Evolutionary conservation across 2,797 vertebrate species (phyloP).

Genomic region (Pangasius krempfi): DNA sequence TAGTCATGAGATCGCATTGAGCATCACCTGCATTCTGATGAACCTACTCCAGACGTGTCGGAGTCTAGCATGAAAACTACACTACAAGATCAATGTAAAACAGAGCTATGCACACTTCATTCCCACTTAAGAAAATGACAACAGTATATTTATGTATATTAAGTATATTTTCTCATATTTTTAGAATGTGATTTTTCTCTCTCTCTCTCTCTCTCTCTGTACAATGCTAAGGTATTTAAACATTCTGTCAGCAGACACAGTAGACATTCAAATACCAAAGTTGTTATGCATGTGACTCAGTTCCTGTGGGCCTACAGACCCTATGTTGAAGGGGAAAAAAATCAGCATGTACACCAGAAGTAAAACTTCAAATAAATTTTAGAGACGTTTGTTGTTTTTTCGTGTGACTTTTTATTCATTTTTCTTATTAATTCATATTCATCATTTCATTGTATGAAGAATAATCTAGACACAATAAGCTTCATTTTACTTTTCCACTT

Average conservation of each 20-base stretch:
- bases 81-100: not conserved
- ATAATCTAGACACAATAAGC: not conserved
- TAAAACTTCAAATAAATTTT: not conserved
- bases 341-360: not conserved
- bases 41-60: not conserved
- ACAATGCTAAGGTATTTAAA: conserved; percentile 8
- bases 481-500: not conserved
- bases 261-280: conserved; percentile 44
- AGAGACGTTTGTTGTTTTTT: not conserved
- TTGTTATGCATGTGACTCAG: not conserved
- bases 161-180: conserved; percentile 13
- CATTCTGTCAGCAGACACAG: conserved; percentile 13
- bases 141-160: not conserved
- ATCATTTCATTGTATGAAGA: not conserved
- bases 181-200: not conserved
- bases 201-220: conserved; percentile 3
- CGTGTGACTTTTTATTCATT: not conserved
- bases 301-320: not conserved
- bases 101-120: conserved; percentile 26
- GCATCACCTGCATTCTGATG: not conserved
- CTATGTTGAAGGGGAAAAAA: not conserved
- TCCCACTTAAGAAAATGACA: not conserved
- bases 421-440: no score
- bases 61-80: not conserved
- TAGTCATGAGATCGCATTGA: not conserved